Evolutionary conservation across 2,113 vertebrate species (phyloP).

Genomic region (Ctenodactylus gundi): DNA sequence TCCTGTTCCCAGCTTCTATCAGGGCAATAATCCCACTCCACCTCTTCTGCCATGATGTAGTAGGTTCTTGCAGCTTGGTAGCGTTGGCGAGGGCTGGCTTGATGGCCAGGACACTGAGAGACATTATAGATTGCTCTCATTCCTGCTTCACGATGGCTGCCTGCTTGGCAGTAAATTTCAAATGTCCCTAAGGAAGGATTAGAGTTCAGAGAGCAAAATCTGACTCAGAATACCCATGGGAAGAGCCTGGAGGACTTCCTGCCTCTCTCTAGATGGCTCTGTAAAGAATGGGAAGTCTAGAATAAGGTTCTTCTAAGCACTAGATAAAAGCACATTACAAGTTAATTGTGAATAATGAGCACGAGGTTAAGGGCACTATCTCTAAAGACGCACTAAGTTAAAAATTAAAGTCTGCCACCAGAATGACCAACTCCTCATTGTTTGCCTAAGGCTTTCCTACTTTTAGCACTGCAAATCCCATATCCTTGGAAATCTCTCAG

Average conservation of each 20-base stretch:
- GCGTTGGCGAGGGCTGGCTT: neutral
- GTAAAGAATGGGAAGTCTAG: neutral
- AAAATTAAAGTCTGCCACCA: neutral
- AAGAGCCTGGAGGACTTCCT: neutral
- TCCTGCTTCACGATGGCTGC: conserved; percentile 83
- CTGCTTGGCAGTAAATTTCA: conserved; percentile 84
- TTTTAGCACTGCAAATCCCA: neutral
- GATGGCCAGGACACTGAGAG: conserved; percentile 69
- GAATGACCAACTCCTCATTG: neutral
- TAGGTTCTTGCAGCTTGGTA: conserved; percentile 75
- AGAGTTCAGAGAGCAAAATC: neutral
- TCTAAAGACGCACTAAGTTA: neutral
- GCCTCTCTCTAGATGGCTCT: neutral
- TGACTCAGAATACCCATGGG: neutral
- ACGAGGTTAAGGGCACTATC: neutral
- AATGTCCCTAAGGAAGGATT: conserved; percentile 80
- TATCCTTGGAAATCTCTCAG: neutral
- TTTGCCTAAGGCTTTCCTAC: neutral
- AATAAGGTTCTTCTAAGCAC: neutral
- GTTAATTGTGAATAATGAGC: neutral
- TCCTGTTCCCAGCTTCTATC: conserved; percentile 85
- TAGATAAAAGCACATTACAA: conserved; percentile 16
- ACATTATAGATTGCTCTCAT: conserved; percentile 83
- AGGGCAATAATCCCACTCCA: conserved; percentile 84
- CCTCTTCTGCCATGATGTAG: conserved; percentile 83